Evolutionary conservation across 2,797 vertebrate species (phyloP), one percentile per base, ranked within the genome.

Genomic region (Octomys mimax): DNA sequence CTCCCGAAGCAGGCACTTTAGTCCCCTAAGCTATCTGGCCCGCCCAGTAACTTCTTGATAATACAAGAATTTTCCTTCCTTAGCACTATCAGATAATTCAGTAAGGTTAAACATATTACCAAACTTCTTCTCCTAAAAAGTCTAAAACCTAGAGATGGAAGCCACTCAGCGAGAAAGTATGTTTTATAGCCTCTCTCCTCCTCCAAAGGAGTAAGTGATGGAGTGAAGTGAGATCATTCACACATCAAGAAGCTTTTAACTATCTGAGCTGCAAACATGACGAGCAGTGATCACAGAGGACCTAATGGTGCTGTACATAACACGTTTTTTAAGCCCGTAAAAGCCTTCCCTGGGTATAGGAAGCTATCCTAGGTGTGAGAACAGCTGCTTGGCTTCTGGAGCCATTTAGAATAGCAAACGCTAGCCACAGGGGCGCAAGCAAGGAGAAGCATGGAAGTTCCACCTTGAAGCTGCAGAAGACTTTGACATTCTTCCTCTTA

Each of bases 381-480:
- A 92, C 96, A 96, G 91, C 94, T 96, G 96, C 95, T 90, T 68
- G 92, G 68, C 88, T 82, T 75, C 85, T 70, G 62, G 78, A 39
- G 39, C 87, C 86, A 33, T 96, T 94, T 92, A 81, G 87, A 96
- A 92, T n/a, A 89, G 49, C 61, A 79, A 83, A 95, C 4, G 11
- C 52, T 68, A 94, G 92, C 62, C 82, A 68, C 42, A 54, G 75
- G 62, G 62, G 18, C 79, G 66, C 24, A 13, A 36, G 46, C 83
- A 86, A 86, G 52, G 33, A 36, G 75, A 95, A 54, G 5, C 54
- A 14, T 5, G 26, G 18, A 89, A 95, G 42, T 13, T 24, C 22
- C 39, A 66, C 90, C 62, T 85, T 57, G 42, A 89, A 81, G 78
- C 71, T 66, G n/a, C 70, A 84, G 39, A 83, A 61, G 26, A 4